Conservation (phyloP, 2,113 vertebrate genomes). For the Cinclus mexicanus region DNA sequence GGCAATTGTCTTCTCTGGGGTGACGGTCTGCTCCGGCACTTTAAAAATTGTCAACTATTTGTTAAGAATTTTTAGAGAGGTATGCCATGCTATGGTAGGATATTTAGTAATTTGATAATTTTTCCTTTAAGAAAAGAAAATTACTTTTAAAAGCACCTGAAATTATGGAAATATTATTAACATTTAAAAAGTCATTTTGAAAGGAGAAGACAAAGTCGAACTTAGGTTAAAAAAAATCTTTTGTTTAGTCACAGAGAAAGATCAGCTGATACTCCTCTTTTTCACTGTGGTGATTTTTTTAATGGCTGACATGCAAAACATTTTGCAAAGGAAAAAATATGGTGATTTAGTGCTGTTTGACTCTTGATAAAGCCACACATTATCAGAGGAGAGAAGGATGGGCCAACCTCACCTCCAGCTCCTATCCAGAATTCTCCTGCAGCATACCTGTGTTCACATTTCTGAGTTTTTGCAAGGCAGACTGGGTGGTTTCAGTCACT, state of each 20-base stretch:
- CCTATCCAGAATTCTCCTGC: neutral
- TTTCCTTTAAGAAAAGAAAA: neutral
- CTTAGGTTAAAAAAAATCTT: neutral
- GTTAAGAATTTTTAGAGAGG: neutral
- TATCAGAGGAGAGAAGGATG: neutral
- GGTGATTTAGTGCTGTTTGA: neutral
- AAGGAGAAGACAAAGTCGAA: neutral
- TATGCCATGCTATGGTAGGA: neutral
- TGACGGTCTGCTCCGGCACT: neutral
- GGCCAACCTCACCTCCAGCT: rapidly evolving
- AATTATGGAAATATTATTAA: neutral
- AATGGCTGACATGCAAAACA: neutral
- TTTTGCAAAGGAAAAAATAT: neutral
- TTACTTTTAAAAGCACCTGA: neutral
- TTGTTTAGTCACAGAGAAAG: neutral
- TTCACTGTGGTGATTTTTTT: neutral
- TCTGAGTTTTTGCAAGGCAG: neutral
- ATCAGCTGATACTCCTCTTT: neutral
- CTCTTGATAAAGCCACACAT: neutral
- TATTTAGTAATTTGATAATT: neutral
- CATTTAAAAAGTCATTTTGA: neutral
- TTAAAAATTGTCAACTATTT: neutral
- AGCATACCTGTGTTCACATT: neutral
- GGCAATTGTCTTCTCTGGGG: neutral
- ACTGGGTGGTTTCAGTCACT: neutral